These are phyloP conservation scores for Sylvietta virens DNA, from an alignment of 2,113 vertebrate species.

Conservation along the genomic window DNA sequence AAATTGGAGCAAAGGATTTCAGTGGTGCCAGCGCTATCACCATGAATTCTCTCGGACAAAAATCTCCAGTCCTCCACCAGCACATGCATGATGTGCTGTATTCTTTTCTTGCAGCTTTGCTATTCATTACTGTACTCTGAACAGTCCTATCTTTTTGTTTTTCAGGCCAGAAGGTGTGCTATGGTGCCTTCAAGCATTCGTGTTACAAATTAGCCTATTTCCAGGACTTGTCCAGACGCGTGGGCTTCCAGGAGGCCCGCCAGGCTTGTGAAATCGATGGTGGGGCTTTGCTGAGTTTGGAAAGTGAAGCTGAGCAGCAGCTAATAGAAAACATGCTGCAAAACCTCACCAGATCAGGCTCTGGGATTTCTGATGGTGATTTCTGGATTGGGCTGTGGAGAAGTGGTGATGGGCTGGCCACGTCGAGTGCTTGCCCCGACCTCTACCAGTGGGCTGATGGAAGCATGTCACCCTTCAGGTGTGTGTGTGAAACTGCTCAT, in stretches of 20 bases:
- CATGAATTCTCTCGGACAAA: neutral
- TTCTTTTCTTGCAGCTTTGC: neutral
- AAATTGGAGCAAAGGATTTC: neutral
- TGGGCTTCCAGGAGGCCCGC: constrained; percentile 86
- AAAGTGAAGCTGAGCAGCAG: constrained; percentile 80
- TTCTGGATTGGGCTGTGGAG: constrained; percentile 97
- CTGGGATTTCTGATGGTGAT: constrained; percentile 87
- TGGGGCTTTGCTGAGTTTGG: constrained; percentile 84
- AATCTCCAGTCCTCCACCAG: neutral
- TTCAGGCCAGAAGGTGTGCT: constrained; percentile 90
- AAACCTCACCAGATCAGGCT: constrained; percentile 79
- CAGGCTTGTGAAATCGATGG: constrained; percentile 86
- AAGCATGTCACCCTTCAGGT: constrained; percentile 85
- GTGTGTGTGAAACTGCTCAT: neutral
- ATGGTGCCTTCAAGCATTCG: constrained; percentile 70
- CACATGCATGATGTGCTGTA: neutral
- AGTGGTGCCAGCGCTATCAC: neutral
- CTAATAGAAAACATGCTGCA: constrained; percentile 85
- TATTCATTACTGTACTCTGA: neutral
- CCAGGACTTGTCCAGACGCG: constrained; percentile 86
- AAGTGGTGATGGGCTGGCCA: constrained; percentile 68
- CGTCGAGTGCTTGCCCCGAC: constrained; percentile 78
- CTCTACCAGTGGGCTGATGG: constrained; percentile 91
- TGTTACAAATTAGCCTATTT: constrained; percentile 98
- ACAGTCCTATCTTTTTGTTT: neutral